These are phyloP conservation scores for Arrhopalites spinosus DNA, from an alignment of 2,888 invertebrate genomes.

Conservation along the genomic window DNA sequence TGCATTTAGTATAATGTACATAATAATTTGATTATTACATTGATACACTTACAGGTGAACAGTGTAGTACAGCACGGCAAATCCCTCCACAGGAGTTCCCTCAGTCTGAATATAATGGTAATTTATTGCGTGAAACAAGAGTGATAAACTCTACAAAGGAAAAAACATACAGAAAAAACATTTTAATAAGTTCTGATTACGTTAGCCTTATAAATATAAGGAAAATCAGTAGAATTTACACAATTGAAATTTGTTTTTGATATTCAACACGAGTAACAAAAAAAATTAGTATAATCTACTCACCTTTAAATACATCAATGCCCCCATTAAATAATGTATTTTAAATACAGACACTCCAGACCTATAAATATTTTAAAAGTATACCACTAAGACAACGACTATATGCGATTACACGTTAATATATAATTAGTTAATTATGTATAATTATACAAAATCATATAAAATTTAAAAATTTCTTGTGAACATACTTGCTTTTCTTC, in stretches of 20 bases:
- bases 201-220: no score
- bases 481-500: slow-evolving; percentile 71
- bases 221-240: no score
- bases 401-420: not conserved
- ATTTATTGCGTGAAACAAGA: slow-evolving; percentile 93
- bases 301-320: slow-evolving; percentile 75
- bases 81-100: slow-evolving; percentile 93
- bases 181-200: no score
- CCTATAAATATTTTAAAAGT: slow-evolving; percentile 59
- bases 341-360: slow-evolving; percentile 73
- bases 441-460: no score
- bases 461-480: slow-evolving; percentile 7
- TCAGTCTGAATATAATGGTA: slow-evolving; percentile 91
- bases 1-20: not conserved
- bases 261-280: no score
- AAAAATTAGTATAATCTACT: no score
- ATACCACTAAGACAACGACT: not conserved
- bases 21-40: not conserved
- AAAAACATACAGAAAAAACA: slow-evolving; percentile 58
- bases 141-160: slow-evolving; percentile 72
- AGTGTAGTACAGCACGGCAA: slow-evolving; percentile 96
- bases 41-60: slow-evolving; percentile 84
- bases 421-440: no score
- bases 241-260: no score
- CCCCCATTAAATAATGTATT: slow-evolving; percentile 96